Percentiles rank a stretch among this genome's conserved stretches.
phyloP scores from a whole-genome alignment of 2,888 invertebrate genomes.

The Macrophya annulata region DNA sequence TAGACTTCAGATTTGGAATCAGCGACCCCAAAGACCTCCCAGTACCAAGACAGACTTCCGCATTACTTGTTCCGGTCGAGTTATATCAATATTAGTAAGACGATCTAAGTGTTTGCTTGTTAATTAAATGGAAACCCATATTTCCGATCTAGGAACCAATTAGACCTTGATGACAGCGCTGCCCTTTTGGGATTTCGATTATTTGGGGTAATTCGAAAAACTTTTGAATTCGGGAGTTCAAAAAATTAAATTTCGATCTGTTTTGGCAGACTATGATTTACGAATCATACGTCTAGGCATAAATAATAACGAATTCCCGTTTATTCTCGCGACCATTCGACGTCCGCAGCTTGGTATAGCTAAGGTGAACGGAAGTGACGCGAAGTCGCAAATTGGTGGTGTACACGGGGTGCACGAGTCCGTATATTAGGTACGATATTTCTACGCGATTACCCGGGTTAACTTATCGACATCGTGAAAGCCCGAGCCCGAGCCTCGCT shows the following conservation, averaged over 20 bases:
- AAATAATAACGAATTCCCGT: neutral
- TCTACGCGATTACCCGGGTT: slow-evolving; percentile 54
- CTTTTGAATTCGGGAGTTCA: too few species aligned
- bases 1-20: too few species aligned
- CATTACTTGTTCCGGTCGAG: too few species aligned
- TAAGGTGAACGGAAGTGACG: slow-evolving; percentile 22
- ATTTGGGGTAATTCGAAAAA: too few species aligned
- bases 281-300: neutral
- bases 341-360: neutral
- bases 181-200: too few species aligned
- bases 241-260: neutral
- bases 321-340: neutral
- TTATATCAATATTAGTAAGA: too few species aligned
- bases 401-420: slow-evolving; percentile 29
- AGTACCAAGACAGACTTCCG: too few species aligned
- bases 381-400: slow-evolving; percentile 27
- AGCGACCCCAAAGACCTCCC: too few species aligned
- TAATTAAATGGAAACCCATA: neutral
- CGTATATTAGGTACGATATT: slow-evolving; percentile 56
- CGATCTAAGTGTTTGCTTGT: neutral
- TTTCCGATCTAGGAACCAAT: neutral
- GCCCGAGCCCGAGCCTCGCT: slow-evolving; percentile 3
- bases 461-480: slow-evolving; percentile 54
- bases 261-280: neutral
- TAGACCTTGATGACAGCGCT: too few species aligned